These are phyloP conservation scores for Amphiduros pacificus DNA, from an alignment of 2,888 invertebrate genomes.

Conservation along the genomic window DNA sequence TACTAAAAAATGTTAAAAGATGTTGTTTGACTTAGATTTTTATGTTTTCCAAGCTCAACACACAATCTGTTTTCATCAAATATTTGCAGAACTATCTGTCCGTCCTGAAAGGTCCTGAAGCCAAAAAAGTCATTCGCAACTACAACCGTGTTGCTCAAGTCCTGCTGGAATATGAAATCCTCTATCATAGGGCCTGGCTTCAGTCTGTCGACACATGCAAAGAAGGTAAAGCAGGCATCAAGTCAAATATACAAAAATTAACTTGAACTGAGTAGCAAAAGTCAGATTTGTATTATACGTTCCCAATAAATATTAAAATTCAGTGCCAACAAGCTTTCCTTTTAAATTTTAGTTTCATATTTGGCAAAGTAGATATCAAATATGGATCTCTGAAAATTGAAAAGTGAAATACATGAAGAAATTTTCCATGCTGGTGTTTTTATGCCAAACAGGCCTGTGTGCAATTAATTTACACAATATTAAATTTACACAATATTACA, in stretches of 20 bases:
- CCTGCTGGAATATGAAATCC: conserved; percentile 79
- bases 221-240: conserved; percentile 27
- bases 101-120: conserved; percentile 43
- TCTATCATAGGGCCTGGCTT: conserved; percentile 81
- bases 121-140: conserved; percentile 56
- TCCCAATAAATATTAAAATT: background rate
- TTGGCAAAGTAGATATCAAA: too few relatives aligned
- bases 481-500: too few relatives aligned
- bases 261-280: background rate
- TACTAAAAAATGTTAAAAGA: too few relatives aligned
- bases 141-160: conserved; percentile 80
- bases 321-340: background rate
- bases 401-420: too few relatives aligned
- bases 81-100: conserved; percentile 38
- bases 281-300: too few relatives aligned
- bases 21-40: too few relatives aligned
- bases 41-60: too few relatives aligned
- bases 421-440: too few relatives aligned
- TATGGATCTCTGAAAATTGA: too few relatives aligned
- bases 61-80: too few relatives aligned
- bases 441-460: too few relatives aligned
- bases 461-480: too few relatives aligned
- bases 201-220: conserved; percentile 73
- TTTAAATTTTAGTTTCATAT: background rate
- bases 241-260: background rate